Base-by-base conservation (phyloP, 1,140 invertebrate species). In the Palaemon carinicauda region DNA sequence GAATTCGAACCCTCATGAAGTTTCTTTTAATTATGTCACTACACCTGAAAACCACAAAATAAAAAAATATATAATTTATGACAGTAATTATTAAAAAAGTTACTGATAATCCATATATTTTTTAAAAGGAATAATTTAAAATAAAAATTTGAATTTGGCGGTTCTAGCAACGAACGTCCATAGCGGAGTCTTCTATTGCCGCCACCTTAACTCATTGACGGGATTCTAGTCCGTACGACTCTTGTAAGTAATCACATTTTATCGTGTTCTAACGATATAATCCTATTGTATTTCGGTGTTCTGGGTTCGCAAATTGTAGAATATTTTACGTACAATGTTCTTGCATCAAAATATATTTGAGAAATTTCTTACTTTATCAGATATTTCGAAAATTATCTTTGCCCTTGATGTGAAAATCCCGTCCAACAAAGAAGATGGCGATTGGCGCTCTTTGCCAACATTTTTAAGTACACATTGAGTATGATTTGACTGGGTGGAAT, bases 201-300 rank as follows among this genome's bases (percentile, higher is more conserved):
- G 29, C 77, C 77, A 54, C 78, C 84, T 80, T 50, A n/a, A 50
- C 19, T 52, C 69, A 31, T 82, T 87, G 84, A 87, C 78, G 84
- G 84, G 77, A 87, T 41, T 87, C 84, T 87, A 41, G 78, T 87
- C 84, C 84, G 77, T 87, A 87, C 50, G 56, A 65, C 69, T 73
- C 19, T 27, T n/a, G 1, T 19, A 17, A 17, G 77, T 74, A 29
- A 50, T 52, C 73, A 41, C 24, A 24, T 41, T 74, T 73, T 80
- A 87, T 87, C 84, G 50, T 71, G 31, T 31, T 87, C 41, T 80
- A 73, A 9, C 78, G 27, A 12, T 31, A 71, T 31, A 60, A 87
- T 87, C 84, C 24, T 27, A 50, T 12, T 24, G 24, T 79, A 19
- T 24, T 27, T 9, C 10, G 14, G 9, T 50, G 29, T 24, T 80